These are phyloP conservation scores for Heliothis subflexa DNA, from an alignment of 1,140 invertebrate species.

Conservation along the genomic window DNA sequence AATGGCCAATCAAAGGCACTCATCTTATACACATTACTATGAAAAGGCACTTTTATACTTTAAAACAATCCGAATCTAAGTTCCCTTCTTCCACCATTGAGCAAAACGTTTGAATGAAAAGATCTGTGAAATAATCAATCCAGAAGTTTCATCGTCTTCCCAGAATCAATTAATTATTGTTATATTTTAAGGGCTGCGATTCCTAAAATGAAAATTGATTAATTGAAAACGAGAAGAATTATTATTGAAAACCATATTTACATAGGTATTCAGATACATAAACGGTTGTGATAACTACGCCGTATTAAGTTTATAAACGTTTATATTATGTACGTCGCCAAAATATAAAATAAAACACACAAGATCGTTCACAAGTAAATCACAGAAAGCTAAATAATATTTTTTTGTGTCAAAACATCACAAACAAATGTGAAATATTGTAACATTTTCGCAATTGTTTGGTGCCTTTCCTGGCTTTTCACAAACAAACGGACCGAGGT, in stretches of 20 bases:
- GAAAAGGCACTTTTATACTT: no score
- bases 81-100: no score
- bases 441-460: conserved; percentile 31
- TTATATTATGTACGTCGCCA: neutral
- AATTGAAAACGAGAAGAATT: neutral
- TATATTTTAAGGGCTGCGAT: neutral
- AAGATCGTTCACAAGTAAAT: conserved; percentile 9
- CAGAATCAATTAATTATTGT: conserved; percentile 13
- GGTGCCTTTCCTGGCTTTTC: conserved; percentile 18
- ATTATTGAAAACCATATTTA: no score
- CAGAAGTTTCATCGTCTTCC: neutral
- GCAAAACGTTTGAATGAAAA: no score
- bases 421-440: conserved; percentile 35
- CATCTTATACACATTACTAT: no score
- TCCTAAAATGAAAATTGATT: neutral
- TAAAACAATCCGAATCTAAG: no score
- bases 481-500: conserved; percentile 20
- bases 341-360: neutral
- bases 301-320: neutral
- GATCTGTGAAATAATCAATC: neutral
- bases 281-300: no score
- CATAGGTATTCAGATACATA: no score
- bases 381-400: conserved; percentile 17
- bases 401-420: conserved; percentile 19
- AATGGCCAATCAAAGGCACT: no score